Evolutionary conservation across 2,797 vertebrate species (phyloP), one percentile per base, ranked within the genome.

Genomic region (Gallinago stenura): DNA sequence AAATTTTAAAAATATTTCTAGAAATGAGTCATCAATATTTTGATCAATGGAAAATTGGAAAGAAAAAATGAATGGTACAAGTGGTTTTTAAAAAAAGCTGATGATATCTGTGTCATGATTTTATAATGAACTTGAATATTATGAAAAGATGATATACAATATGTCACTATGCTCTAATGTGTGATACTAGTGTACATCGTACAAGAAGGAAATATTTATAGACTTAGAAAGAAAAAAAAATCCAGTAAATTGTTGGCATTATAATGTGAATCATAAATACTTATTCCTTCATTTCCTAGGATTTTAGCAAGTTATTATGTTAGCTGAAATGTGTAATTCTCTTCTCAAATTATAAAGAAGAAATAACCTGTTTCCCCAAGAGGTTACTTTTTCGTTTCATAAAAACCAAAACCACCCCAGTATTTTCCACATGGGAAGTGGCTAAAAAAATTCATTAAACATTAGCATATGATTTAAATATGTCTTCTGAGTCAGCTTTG

Each of bases 11-110:
- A 96, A 64, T 93, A 84, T 57, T 94, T 95, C 65, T 81, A 39
- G 90, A 87, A 96, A 96, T 93, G 92, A 96, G 77, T 95, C 90
- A 94, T 92, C 73, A 94, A 80, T 97, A 90, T 96, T 96, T 96
- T 94, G 61, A 95, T 97, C 82, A 96, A 71, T 84, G 64, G 77
- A 96, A 96, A 97, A 97, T 72, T 90, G 83, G 87, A 85, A 50
- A 62, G 50, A 91, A 39, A 90, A 92, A 95, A 90, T 35, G 70
- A 91, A 94, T 96, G 31, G n/a, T 41, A 21, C 7, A 72, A 19
- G 8, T 91, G 87, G 39, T 91, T 72, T 51, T 76, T 46, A 93
- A 90, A 95, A 95, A 97, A 94, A 85, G 31, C 35, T 72, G 76
- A 58, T 12, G 78, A 93, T 26, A 62, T 62, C 22, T 76, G 94